Conservation (phyloP, 2,113 vertebrate species). For the Eudyptes chrysolophus region DNA sequence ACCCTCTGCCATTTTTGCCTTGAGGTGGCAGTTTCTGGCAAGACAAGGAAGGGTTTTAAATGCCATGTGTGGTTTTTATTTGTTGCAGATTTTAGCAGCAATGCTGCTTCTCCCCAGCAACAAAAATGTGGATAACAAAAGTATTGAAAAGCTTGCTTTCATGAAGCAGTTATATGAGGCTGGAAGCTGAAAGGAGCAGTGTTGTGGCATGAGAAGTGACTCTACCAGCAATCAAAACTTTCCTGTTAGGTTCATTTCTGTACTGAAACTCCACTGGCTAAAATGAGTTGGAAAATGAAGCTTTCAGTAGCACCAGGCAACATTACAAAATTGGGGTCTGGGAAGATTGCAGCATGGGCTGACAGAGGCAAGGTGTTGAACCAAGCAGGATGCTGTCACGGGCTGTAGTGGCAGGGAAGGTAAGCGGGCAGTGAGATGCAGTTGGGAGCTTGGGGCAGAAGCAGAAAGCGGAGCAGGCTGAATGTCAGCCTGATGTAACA, state of each 20-base stretch:
- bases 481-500: not conserved
- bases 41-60: not conserved
- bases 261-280: not conserved
- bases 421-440: not conserved
- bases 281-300: not conserved
- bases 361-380: not conserved
- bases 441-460: not conserved
- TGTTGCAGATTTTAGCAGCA: not conserved
- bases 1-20: not conserved
- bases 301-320: not conserved
- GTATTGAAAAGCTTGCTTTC: not conserved
- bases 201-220: not conserved
- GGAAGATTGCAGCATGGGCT: not conserved
- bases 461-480: not conserved
- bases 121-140: not conserved
- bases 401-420: not conserved
- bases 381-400: not conserved
- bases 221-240: not conserved
- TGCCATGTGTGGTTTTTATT: not conserved
- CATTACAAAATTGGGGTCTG: not conserved
- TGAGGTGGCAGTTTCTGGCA: not conserved
- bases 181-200: not conserved
- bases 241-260: not conserved
- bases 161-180: not conserved
- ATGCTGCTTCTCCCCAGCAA: not conserved